phyloP scores from a whole-genome alignment of 2,113 vertebrate genomes.

The Dascyllus trimaculatus region DNA sequence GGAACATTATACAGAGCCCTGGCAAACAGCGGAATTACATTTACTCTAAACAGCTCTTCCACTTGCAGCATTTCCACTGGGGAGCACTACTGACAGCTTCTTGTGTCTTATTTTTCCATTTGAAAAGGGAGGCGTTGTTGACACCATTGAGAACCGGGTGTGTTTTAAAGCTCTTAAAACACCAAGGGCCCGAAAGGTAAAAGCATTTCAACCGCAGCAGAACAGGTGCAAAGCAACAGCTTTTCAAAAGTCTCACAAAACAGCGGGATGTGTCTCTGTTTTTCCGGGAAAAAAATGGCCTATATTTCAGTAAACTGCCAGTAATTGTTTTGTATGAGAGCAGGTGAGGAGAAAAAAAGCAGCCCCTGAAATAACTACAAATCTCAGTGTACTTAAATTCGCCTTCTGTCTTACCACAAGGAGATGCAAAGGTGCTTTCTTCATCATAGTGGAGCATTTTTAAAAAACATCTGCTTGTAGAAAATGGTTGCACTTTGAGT shows the following conservation, averaged over 20 bases:
- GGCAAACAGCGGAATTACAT: constrained; percentile 57
- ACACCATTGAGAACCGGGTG: constrained; percentile 42
- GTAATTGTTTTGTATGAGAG: neutral
- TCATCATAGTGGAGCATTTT: neutral
- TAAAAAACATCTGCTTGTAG: neutral
- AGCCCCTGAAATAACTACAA: neutral
- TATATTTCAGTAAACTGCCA: constrained; percentile 29
- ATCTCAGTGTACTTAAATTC: constrained; percentile 2
- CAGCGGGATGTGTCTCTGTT: constrained; percentile 6
- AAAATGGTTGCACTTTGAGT: neutral
- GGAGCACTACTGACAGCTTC: constrained; percentile 54
- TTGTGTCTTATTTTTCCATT: constrained; percentile 57
- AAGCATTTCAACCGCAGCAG: constrained; percentile 22
- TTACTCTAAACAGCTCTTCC: constrained; percentile 52
- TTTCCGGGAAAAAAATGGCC: constrained; percentile 4
- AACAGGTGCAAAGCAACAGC: constrained; percentile 37
- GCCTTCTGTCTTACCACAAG: neutral
- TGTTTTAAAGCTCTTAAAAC: constrained; percentile 59
- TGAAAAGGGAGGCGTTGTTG: constrained; percentile 52
- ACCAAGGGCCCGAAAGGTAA: constrained; percentile 27
- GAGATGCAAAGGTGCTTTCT: constrained; percentile 6
- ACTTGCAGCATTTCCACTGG: constrained; percentile 48
- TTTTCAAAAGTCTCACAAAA: constrained; percentile 40
- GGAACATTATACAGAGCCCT: constrained; percentile 37
- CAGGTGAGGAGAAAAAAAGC: neutral